A percentile compares a stretch with the other conserved stretches of the same genome.
Conservation (phyloP, 2,113 vertebrate species). For the Corvus moneduloides region DNA sequence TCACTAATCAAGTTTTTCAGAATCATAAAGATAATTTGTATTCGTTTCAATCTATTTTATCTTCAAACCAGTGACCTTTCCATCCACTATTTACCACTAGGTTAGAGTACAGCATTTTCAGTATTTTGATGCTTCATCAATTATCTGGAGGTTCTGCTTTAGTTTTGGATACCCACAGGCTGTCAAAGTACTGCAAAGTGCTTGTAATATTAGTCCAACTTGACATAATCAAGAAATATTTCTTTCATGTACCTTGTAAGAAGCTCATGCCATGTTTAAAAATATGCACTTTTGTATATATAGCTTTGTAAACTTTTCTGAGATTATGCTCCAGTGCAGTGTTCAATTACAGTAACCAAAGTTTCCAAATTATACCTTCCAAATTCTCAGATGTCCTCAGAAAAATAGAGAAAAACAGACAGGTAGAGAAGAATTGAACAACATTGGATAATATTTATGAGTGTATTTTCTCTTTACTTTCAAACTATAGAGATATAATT, state of each 20-base stretch:
- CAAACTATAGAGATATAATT: neutral
- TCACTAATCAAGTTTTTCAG: neutral
- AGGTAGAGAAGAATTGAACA: neutral
- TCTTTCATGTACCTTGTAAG: neutral
- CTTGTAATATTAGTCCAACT: neutral
- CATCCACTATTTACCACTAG: neutral
- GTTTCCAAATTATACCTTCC: neutral
- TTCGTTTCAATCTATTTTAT: neutral
- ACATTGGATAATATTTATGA: neutral
- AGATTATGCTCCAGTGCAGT: neutral
- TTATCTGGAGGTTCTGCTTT: constrained; percentile 11
- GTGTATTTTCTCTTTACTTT: neutral
- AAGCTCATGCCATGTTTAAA: neutral
- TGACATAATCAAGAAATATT: neutral
- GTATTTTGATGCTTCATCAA: constrained; percentile 19
- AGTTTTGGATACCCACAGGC: neutral
- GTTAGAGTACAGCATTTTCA: neutral
- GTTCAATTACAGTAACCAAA: neutral
- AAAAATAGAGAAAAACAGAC: neutral
- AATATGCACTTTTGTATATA: neutral
- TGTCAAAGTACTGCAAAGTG: neutral
- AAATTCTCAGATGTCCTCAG: neutral
- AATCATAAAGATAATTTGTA: constrained; percentile 17
- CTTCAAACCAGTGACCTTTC: neutral
- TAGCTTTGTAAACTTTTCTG: neutral